Base-by-base conservation (phyloP, 2,113 vertebrate species). In the Ptilorrhoa leucosticta region DNA sequence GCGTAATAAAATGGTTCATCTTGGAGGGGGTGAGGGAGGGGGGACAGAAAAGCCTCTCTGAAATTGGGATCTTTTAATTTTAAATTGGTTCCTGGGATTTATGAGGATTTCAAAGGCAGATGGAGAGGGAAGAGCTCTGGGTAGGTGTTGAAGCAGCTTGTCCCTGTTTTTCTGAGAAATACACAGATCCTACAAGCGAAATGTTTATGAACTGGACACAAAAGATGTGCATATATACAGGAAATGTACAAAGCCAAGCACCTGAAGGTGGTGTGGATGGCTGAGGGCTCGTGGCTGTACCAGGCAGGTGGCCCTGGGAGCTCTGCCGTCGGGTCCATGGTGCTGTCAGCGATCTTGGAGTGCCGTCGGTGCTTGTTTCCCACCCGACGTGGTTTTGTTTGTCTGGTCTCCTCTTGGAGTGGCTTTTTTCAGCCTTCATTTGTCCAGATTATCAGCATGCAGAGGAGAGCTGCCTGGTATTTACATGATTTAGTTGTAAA, bases 401-500 rank as follows among this genome's bases (percentile, higher is more conserved):
- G 73, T 4, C 39, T 17, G 15, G 9, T 30, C 70, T 90, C 93
- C 76, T 68, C 75, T 30, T 10, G 65, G 65, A 87, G 73, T 2
- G 30, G 33, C 53, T 91, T 47, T 87, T 45, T 22, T 13, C 73
- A 68, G 93, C 87, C 70, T 47, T 56, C 65, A 2, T 54, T 82
- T 72, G 96, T 69, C 73, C 33, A 37, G 83, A 45, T 78, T 13
- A 92, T 95, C 85, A 80, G 72, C 94, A 90, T 91, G 73, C 48
- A 44, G 91, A 65, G 84, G 75, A 81, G 93, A 85, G 73, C 76
- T 73, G 88, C 22, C 89, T 92, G 7, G 61, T 91, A 80, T 94
- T 97, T 97, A 90, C 88, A 83, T 95, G 96, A 81, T 95, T 96
- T 95, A 73, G 80, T 87, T 97, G 91, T 93, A 93, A 97, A 96